Evolutionary conservation across 2,113 vertebrate species (phyloP).

Genomic region (Fregetta grallaria): DNA sequence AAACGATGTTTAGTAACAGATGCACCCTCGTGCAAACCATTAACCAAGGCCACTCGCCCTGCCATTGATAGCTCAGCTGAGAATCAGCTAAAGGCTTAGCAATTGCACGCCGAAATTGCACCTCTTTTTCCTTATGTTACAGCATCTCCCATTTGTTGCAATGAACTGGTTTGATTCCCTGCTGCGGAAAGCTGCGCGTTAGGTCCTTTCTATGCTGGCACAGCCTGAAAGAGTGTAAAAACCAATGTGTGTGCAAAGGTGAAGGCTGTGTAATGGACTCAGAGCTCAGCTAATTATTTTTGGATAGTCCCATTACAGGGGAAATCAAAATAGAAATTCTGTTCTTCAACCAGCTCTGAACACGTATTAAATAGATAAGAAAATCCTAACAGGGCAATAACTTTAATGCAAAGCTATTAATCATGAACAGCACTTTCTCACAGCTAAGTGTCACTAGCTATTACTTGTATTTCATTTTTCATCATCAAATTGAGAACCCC

Average conservation of each 20-base stretch:
- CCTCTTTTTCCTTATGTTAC: background rate
- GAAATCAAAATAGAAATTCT: constrained; percentile 51
- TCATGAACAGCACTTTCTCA: background rate
- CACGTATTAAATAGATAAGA: constrained; percentile 40
- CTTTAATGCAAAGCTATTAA: constrained; percentile 40
- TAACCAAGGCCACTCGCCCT: background rate
- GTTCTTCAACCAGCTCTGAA: background rate
- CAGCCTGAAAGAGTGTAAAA: background rate
- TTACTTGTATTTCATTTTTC: constrained; percentile 56
- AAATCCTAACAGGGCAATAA: constrained; percentile 40
- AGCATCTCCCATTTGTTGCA: background rate
- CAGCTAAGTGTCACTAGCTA: constrained; percentile 2
- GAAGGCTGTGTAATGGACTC: background rate
- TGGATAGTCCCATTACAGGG: constrained; percentile 5
- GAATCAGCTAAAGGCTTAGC: background rate
- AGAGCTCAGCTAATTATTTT: constrained; percentile 1
- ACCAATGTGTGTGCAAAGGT: background rate
- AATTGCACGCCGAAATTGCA: accelerated
- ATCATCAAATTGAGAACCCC: constrained; percentile 24
- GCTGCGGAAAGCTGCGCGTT: accelerated
- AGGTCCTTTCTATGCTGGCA: background rate
- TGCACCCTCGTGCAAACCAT: background rate
- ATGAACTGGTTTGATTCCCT: background rate
- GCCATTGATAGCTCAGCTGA: background rate
- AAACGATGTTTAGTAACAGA: background rate